Evolutionary conservation across 2,797 vertebrate species (phyloP).

Genomic region (Heterohyrax brucei): DNA sequence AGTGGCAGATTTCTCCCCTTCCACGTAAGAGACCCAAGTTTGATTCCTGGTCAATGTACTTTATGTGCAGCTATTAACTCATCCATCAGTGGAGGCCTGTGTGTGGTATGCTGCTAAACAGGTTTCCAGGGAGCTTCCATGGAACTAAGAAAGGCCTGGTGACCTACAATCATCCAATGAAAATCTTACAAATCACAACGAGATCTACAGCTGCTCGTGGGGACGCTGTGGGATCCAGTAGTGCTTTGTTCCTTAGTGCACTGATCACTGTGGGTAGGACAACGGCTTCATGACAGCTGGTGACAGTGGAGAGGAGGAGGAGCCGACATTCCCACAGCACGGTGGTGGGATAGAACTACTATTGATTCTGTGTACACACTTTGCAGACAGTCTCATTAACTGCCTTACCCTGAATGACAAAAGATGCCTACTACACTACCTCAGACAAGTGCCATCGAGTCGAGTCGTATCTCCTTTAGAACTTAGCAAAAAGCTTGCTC

Average conservation of each 20-base stretch:
- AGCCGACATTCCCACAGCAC: accelerated
- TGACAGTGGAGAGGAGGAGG: not conserved
- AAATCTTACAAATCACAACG: not conserved
- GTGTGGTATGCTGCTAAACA: not conserved
- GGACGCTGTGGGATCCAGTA: not conserved
- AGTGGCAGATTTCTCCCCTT: not conserved
- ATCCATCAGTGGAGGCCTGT: not conserved
- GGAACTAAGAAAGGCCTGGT: not conserved
- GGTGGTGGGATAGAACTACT: not conserved
- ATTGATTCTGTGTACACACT: not conserved
- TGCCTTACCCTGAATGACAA: not conserved
- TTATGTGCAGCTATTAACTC: not conserved
- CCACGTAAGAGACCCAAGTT: not conserved
- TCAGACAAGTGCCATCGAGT: not conserved
- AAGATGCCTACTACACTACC: not conserved
- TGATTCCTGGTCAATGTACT: not conserved
- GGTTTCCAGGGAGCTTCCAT: not conserved
- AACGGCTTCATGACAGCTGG: not conserved
- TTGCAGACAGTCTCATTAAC: not conserved
- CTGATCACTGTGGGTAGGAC: not conserved
- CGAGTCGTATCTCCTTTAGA: not conserved
- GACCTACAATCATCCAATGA: not conserved
- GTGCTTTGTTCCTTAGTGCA: not conserved
- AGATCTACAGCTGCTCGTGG: not conserved
- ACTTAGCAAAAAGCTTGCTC: not conserved